Percentiles rank a stretch among this genome's conserved stretches.
Conservation (phyloP, 2,888 invertebrate genomes). For the Eupithecia dodoneata region DNA sequence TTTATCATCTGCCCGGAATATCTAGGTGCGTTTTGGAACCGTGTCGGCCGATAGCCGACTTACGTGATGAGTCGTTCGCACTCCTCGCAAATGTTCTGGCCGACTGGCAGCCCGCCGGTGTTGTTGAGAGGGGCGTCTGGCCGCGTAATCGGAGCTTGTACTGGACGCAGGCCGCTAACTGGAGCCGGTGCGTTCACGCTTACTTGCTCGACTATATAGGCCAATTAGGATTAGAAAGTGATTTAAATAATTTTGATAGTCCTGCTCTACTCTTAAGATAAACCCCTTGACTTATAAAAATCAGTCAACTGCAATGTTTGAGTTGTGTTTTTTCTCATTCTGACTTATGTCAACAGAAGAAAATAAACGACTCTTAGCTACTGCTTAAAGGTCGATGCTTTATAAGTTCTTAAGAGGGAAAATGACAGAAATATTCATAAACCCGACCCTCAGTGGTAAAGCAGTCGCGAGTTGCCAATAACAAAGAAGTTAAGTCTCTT, state of each 20-base stretch:
- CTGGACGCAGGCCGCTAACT: slow-evolving; percentile 87
- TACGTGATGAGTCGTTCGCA: slow-evolving; percentile 99
- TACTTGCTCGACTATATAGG: slow-evolving; percentile 42
- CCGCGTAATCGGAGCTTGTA: slow-evolving; percentile 89
- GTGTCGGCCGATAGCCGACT: slow-evolving; percentile 89
- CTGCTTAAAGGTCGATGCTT: not conserved
- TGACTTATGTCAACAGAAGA: not conserved
- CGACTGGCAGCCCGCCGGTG: slow-evolving; percentile 90
- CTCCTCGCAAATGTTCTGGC: slow-evolving; percentile 97
- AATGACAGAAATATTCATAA: not conserved
- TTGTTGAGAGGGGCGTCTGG: slow-evolving; percentile 86
- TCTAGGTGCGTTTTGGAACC: slow-evolving; percentile 77
- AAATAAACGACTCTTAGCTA: not conserved
- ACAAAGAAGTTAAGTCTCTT: not conserved
- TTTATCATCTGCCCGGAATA: slow-evolving; percentile 23
- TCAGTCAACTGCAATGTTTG: not conserved
- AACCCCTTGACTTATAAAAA: not conserved
- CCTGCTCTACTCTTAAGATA: not conserved
- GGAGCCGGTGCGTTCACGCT: slow-evolving; percentile 57
- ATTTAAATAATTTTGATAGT: slow-evolving; percentile 2
- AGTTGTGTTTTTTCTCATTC: not conserved
- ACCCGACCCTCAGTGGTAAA: not conserved
- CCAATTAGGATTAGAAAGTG: slow-evolving; percentile 53
- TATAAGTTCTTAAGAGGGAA: not conserved
- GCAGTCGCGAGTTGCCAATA: not conserved